A percentile compares a stretch with the other conserved stretches of the same genome.
Evolutionary conservation across 2,888 invertebrate genomes (phyloP).

Genomic region (Hartigia nigra): DNA sequence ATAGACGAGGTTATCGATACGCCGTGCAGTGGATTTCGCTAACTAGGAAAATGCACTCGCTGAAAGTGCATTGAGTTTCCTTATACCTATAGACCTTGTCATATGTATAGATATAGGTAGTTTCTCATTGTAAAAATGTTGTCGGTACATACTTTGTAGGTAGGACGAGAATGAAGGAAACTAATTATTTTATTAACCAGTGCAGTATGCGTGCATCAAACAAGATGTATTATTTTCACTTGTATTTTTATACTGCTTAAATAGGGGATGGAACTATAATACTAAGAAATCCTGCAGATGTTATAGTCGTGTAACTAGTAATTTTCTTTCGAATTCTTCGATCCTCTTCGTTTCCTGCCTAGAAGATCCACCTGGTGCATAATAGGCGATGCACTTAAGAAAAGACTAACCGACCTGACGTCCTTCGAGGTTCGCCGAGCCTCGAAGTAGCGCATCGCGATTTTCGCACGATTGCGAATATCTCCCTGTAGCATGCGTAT

Average conservation of each 20-base stretch:
- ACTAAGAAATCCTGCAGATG: neutral
- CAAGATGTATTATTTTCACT: neutral
- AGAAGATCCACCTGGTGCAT: neutral
- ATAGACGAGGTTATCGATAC: constrained; percentile 10
- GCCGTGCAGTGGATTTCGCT: neutral
- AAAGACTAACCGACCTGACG: neutral
- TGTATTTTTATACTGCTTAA: neutral
- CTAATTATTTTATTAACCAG: neutral
- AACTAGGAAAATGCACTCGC: neutral
- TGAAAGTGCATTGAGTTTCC: neutral
- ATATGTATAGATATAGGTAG: neutral
- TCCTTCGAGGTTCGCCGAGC: constrained; percentile 36
- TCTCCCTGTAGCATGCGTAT: neutral
- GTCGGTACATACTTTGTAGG: constrained; percentile 19
- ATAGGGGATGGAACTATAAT: neutral
- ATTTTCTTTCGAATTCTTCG: neutral
- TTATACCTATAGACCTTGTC: neutral
- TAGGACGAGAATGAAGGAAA: constrained; percentile 15
- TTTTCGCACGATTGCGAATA: constrained; percentile 25
- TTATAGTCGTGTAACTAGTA: neutral
- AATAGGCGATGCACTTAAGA: neutral
- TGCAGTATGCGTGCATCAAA: neutral
- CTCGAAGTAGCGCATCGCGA: constrained; percentile 29
- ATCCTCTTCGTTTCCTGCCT: neutral
- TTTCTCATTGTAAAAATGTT: neutral